Evolutionary conservation across 2,113 vertebrate genomes (phyloP).

Genomic region (Galbula dea): DNA sequence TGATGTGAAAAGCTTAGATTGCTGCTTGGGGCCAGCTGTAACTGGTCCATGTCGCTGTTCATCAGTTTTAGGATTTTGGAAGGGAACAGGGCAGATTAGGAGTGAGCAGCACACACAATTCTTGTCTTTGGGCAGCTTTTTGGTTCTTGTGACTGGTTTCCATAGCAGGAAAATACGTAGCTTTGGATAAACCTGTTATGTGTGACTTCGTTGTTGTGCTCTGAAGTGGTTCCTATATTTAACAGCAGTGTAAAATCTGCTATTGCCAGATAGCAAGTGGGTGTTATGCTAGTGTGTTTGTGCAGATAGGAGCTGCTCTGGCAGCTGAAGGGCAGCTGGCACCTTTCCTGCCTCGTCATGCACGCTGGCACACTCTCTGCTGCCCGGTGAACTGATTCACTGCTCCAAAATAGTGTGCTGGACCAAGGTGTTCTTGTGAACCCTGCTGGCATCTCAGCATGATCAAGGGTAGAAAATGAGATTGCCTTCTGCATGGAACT

Average conservation of each 20-base stretch:
- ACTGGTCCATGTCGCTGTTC: neutral
- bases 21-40: conserved; percentile 8
- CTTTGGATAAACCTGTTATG: conserved; percentile 29
- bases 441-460: neutral
- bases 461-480: neutral
- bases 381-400: neutral
- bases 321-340: conserved; percentile 38
- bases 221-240: neutral
- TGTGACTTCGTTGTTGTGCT: conserved; percentile 28
- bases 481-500: neutral
- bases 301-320: neutral
- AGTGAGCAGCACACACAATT: neutral
- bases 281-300: neutral
- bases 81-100: conserved; percentile 35
- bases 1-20: neutral
- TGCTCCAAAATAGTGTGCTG: neutral
- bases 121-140: neutral
- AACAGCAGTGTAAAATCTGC: neutral
- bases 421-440: neutral
- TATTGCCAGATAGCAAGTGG: neutral
- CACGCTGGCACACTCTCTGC: neutral
- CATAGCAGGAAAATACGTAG: conserved; percentile 24
- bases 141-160: conserved; percentile 45
- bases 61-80: conserved; percentile 17
- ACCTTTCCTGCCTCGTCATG: conserved; percentile 2